Conservation (phyloP, 2,113 vertebrate species). For the Rhipidura dahli region DNA sequence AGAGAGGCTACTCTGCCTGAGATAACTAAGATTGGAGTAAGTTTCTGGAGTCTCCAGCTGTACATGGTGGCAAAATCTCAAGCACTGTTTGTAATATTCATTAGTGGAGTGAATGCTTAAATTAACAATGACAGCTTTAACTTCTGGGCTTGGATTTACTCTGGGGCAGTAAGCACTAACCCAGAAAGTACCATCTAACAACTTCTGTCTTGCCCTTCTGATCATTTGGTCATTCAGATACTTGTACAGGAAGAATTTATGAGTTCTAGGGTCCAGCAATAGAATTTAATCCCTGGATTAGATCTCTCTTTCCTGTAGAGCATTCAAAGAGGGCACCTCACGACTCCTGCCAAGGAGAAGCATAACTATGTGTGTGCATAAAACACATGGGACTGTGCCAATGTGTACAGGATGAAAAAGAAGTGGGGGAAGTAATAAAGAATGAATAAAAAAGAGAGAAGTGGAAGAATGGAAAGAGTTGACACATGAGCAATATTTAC, state of each 20-base stretch:
- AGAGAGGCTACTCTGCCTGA: not conserved
- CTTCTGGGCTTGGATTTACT: not conserved
- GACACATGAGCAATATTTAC: not conserved
- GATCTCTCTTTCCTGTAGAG: not conserved
- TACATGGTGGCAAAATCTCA: not conserved
- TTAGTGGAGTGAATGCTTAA: not conserved
- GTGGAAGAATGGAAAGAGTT: not conserved
- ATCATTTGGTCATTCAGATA: not conserved
- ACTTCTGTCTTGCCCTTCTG: not conserved
- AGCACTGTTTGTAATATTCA: not conserved
- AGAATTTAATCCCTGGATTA: not conserved
- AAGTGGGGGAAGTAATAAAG: not conserved
- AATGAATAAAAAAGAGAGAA: not conserved
- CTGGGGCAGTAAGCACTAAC: not conserved
- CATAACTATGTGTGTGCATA: rapidly evolving
- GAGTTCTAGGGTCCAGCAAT: not conserved
- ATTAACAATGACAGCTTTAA: not conserved
- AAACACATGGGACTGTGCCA: not conserved
- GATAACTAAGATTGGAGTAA: not conserved
- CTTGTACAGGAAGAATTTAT: not conserved
- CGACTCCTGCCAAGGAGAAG: not conserved
- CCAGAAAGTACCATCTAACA: not conserved
- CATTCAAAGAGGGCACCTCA: not conserved
- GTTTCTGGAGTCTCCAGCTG: not conserved
- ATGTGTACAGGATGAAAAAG: not conserved